Evolutionary conservation across 1,140 invertebrate species (phyloP).

Genomic region (Drosophila persimilis): DNA sequence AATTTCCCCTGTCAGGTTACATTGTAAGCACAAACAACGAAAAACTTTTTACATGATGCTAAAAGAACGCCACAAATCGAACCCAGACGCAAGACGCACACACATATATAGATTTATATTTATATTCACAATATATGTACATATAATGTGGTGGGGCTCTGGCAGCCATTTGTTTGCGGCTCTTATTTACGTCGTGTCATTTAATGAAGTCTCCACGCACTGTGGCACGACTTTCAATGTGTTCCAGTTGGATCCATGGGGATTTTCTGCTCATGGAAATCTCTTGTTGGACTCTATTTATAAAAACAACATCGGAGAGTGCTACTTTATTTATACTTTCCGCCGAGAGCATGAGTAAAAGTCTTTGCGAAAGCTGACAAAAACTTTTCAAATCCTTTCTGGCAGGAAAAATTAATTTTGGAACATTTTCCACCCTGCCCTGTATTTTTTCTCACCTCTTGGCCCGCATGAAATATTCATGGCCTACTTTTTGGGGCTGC

Average conservation of each 20-base stretch:
- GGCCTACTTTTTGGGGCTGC: constrained; percentile 1
- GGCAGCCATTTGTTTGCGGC: constrained; percentile 53
- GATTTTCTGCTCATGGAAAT: constrained; percentile 45
- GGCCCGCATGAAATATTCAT: background rate
- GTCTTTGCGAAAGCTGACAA: constrained; percentile 23
- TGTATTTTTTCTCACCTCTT: constrained; percentile 23
- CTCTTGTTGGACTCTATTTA: constrained; percentile 39
- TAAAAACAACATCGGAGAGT: constrained; percentile 15
- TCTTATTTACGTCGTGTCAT: constrained; percentile 54
- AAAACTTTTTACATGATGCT: constrained; percentile 35
- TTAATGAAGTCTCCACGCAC: constrained; percentile 46
- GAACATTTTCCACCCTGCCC: background rate
- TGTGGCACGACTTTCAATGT: constrained; percentile 27
- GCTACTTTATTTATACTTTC: constrained; percentile 16
- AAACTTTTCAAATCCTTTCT: constrained; percentile 36
- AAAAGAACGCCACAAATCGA: constrained; percentile 38
- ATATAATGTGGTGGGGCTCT: constrained; percentile 3
- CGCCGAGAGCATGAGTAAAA: background rate
- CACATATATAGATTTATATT: constrained; percentile 22
- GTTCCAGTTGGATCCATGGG: constrained; percentile 17
- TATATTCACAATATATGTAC: background rate
- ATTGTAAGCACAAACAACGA: constrained; percentile 64
- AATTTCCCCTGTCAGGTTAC: constrained; percentile 68
- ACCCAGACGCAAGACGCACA: constrained; percentile 15
- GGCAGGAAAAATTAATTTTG: constrained; percentile 39